A percentile compares a stretch with the other conserved stretches of the same genome.
Conservation (phyloP, 2,888 invertebrate species). For the Eupithecia dodoneata region DNA sequence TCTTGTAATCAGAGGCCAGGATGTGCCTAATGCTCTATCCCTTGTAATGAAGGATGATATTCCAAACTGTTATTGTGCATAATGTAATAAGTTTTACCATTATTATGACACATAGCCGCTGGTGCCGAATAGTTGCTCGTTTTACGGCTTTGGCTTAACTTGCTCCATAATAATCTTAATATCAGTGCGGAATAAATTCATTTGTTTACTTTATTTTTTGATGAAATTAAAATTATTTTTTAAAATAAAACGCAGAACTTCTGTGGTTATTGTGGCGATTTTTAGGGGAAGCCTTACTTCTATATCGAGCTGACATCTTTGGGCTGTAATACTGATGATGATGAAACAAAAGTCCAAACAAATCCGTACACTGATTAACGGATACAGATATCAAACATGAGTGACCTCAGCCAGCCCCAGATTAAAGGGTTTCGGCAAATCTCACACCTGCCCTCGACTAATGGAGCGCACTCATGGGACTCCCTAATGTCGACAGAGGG, state of each 20-base stretch:
- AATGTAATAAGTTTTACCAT: constrained; percentile 55
- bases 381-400: constrained; percentile 25
- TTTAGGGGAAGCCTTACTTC: too few relatives aligned
- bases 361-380: neutral
- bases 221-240: too few relatives aligned
- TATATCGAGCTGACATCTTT: too few relatives aligned
- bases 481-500: constrained; percentile 16
- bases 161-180: neutral
- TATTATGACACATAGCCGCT: constrained; percentile 53
- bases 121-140: constrained; percentile 43
- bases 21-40: neutral
- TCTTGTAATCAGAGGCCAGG: too few relatives aligned
- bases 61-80: constrained; percentile 51
- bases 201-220: neutral
- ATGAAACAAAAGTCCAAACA: neutral
- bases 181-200: neutral
- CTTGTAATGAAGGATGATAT: neutral
- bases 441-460: constrained; percentile 40
- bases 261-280: too few relatives aligned
- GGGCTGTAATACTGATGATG: neutral
- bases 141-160: constrained; percentile 24
- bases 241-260: too few relatives aligned
- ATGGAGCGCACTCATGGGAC: constrained; percentile 41
- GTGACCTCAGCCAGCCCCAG: constrained; percentile 31
- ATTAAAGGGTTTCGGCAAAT: constrained; percentile 37